phyloP scores from a whole-genome alignment of 2,888 invertebrate genomes.

The Colletes collaris region DNA sequence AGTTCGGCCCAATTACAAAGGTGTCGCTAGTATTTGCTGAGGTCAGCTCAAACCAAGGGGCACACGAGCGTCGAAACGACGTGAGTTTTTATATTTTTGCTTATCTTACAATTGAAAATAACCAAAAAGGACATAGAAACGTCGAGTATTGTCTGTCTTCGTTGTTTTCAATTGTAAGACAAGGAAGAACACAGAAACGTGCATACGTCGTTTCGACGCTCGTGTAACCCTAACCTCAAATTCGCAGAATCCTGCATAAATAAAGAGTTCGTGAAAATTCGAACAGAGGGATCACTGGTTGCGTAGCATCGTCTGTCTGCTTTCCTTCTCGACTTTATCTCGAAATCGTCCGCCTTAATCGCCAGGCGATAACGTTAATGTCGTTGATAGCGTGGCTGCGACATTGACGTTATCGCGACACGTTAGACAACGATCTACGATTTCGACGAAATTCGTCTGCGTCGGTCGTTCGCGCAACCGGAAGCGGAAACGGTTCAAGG shows the following conservation, averaged over 20 bases:
- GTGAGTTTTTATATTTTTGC: too few species aligned
- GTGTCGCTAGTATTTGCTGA: too few species aligned
- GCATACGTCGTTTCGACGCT: too few species aligned
- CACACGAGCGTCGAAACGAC: too few species aligned
- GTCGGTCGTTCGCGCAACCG: neutral
- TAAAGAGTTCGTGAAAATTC: constrained; percentile 25
- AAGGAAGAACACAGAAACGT: too few species aligned
- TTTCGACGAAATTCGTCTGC: constrained; percentile 11
- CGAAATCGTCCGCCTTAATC: constrained; percentile 10
- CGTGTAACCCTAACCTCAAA: too few species aligned
- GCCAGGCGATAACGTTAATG: constrained; percentile 2
- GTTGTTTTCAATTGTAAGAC: too few species aligned
- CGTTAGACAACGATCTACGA: neutral
- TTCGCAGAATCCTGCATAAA: constrained; percentile 20
- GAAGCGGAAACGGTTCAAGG: constrained; percentile 21
- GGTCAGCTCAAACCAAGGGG: too few species aligned
- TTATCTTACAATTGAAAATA: too few species aligned
- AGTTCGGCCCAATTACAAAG: too few species aligned
- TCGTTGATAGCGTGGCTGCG: constrained; percentile 10
- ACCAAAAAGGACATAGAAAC: too few species aligned
- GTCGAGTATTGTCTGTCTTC: too few species aligned
- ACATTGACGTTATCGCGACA: constrained; percentile 16
- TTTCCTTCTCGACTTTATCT: neutral
- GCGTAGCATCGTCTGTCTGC: neutral
- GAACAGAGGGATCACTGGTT: constrained; percentile 21